Evolutionary conservation across 2,888 invertebrate genomes (phyloP), one percentile per base, ranked within the genome.

Genomic region (Agonopterix alstromeriana): DNA sequence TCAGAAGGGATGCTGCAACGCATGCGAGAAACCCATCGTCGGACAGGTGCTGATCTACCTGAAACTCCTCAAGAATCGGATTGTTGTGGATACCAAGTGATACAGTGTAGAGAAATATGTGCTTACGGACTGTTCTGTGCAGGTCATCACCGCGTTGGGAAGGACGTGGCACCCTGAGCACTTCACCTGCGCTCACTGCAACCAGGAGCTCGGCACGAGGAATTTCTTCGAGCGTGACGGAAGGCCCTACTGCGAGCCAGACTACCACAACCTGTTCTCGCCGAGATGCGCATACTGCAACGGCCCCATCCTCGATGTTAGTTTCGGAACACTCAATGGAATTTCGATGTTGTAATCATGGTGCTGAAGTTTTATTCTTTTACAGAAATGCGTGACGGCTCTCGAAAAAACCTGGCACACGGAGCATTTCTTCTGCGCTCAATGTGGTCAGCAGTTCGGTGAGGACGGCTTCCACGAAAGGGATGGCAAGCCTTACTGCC

Each of bases 91-190:
- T 36, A 41, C 43, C 45, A 9, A 43, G 36, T 35, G 40, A 11
- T 1, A 8, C 11, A 43, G 49, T 49, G 42, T 42, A 9, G 55
- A 56, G 56, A 52, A 56, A 57, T 53, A 47, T 53, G 53, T 56
- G 57, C 50, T 38, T 44, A 49, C 55, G 62, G 38, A 79, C 93
- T 91, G 47, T 52, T 45, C 41, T 49, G 58, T 58, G 52, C 81
- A 88, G 88, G 95, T 98, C 64, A 97, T 97, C 77, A 99, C 98
- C 55, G 99, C 99, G 12, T 81, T 99, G 79, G 99, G 98, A 48
- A 96, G 97, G 85, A 98, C 98, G 56, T 99, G 98, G 98, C 99
- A 99, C 83, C 98, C 98, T 44, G 99, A 99, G 89, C 99, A 99
- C 86, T 99, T 99, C 88, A 96, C 95, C 53, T 99, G 99, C 90